Conservation (phyloP, 2,888 invertebrate species). For the Cephus pulcher region DNA sequence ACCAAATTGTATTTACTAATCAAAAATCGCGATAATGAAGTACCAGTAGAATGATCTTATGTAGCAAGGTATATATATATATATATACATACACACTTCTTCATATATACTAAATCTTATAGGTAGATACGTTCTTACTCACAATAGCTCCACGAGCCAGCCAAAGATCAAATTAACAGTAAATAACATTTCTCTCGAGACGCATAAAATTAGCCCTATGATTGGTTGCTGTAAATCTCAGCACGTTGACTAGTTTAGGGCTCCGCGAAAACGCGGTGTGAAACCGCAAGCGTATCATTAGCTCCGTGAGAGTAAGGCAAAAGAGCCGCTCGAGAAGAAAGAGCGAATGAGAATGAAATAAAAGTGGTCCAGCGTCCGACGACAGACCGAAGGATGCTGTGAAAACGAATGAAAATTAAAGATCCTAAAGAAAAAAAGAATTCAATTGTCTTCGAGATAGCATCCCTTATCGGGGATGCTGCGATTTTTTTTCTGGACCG, state of each 20-base stretch:
- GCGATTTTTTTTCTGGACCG: not conserved
- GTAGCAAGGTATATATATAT: not conserved
- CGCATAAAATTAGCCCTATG: slow-evolving; percentile 35
- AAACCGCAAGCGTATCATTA: slow-evolving; percentile 37
- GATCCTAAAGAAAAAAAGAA: not conserved
- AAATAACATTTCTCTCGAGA: slow-evolving; percentile 30
- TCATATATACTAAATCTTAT: not conserved
- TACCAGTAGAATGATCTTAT: not conserved
- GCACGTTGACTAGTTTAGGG: slow-evolving; percentile 31
- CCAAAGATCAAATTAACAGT: slow-evolving; percentile 25
- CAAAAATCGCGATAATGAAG: not conserved
- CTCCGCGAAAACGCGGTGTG: slow-evolving; percentile 29
- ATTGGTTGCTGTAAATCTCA: slow-evolving; percentile 37
- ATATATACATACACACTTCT: not conserved
- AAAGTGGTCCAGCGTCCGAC: not conserved
- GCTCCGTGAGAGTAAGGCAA: slow-evolving; percentile 10
- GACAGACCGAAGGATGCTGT: not conserved
- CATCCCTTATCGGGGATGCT: not conserved
- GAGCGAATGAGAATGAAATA: not conserved
- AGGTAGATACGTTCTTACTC: not conserved
- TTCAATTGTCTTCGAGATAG: not conserved
- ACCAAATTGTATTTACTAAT: not conserved
- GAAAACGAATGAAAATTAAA: not conserved
- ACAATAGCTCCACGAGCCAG: not conserved
- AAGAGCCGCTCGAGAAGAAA: not conserved